A percentile compares a stretch with the other conserved stretches of the same genome.
These are phyloP conservation scores for Drosophila pseudotalamancana DNA, from an alignment of 2,888 invertebrate genomes.

Conservation along the genomic window DNA sequence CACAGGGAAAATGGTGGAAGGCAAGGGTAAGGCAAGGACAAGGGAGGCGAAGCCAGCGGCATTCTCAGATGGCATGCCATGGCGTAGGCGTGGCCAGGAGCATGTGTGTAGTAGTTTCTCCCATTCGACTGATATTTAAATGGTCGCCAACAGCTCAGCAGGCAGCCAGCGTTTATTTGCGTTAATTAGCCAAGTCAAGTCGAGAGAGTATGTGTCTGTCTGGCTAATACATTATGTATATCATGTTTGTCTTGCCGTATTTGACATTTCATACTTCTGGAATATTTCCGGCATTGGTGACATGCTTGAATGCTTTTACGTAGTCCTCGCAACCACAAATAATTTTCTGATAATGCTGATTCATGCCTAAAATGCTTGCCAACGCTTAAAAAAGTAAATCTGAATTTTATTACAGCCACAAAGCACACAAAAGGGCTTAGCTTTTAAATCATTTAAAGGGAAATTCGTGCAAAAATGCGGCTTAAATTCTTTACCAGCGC, in stretches of 20 bases:
- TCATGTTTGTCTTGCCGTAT: neutral
- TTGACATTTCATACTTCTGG: neutral
- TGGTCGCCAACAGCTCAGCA: constrained; percentile 20
- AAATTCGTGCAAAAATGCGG: constrained; percentile 1
- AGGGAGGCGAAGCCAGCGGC: constrained; percentile 1
- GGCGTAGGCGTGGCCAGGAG: neutral
- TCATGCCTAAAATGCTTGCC: constrained; percentile 28
- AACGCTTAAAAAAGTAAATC: constrained; percentile 16
- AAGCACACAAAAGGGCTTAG: constrained; percentile 13
- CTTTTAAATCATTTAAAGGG: neutral
- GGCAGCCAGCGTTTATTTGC: constrained; percentile 33
- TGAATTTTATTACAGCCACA: constrained; percentile 39
- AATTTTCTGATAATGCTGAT: constrained; percentile 30
- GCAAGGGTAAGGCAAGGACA: constrained; percentile 4
- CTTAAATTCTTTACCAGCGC: constrained; percentile 15
- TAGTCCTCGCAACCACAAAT: constrained; percentile 6
- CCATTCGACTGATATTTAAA: constrained; percentile 19
- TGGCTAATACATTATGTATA: neutral
- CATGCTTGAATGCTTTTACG: neutral
- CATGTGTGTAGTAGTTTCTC: constrained; percentile 5
- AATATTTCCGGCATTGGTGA: constrained; percentile 27
- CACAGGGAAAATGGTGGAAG: too few species aligned
- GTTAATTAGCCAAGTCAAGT: constrained; percentile 53
- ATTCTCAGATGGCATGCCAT: constrained; percentile 8
- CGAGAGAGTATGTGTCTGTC: constrained; percentile 3